Evolutionary conservation across 2,113 vertebrate species (phyloP).

Genomic region (Corydoras maculifer): DNA sequence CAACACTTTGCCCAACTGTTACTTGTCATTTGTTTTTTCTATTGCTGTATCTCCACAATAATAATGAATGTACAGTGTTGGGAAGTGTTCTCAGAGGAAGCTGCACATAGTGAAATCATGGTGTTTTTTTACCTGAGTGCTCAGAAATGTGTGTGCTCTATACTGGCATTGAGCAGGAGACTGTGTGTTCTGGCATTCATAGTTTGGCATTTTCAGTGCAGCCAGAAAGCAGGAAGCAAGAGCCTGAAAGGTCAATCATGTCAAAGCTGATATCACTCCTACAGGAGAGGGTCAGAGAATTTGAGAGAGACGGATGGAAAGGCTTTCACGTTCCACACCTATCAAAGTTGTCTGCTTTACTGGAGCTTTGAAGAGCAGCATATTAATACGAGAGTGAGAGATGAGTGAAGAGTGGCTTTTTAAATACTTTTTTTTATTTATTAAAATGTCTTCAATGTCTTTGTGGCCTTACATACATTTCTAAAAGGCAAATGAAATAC

Average conservation of each 20-base stretch:
- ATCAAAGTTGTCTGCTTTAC: constrained; percentile 47
- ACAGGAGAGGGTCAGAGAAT: constrained; percentile 25
- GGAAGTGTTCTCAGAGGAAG: constrained; percentile 5
- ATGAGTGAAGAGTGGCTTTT: neutral
- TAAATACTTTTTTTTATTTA: too few species aligned
- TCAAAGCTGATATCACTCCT: constrained; percentile 60
- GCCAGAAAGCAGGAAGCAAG: constrained; percentile 32
- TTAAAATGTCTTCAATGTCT: too few species aligned
- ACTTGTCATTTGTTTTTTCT: too few species aligned
- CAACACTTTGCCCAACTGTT: too few species aligned
- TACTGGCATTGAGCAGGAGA: constrained; percentile 14
- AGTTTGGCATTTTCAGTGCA: constrained; percentile 58
- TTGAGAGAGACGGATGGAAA: constrained; percentile 35
- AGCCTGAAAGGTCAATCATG: constrained; percentile 65
- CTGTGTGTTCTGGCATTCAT: constrained; percentile 32
- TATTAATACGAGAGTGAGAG: constrained; percentile 40
- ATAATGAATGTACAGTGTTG: neutral
- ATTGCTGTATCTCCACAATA: neutral
- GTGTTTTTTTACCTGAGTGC: constrained; percentile 18
- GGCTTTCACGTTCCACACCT: constrained; percentile 39
- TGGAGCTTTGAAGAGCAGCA: constrained; percentile 40
- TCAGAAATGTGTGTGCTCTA: constrained; percentile 4
- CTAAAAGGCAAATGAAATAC: too few species aligned
- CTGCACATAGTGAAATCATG: neutral
- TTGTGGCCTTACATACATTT: too few species aligned